Conservation (phyloP, 2,797 vertebrate species). For the Pogonophryne albipinna region DNA sequence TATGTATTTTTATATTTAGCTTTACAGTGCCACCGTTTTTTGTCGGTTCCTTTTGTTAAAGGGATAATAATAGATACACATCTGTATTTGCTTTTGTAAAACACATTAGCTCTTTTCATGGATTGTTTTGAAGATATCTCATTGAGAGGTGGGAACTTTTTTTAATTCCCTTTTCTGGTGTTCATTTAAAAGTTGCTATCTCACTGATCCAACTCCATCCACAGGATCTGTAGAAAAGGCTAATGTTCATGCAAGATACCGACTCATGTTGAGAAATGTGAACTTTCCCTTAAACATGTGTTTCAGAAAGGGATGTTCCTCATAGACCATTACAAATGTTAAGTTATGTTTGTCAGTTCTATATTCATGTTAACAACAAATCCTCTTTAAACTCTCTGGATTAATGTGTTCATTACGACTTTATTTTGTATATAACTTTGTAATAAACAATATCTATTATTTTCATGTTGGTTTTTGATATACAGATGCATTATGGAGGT, state of each 20-base stretch:
- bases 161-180: not conserved
- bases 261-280: not conserved
- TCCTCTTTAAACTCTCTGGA: constrained; percentile 20
- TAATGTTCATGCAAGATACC: not conserved
- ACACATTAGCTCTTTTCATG: constrained; percentile 2
- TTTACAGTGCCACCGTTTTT: constrained; percentile 24
- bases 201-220: not conserved
- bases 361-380: constrained; percentile 27
- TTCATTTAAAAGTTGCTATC: not conserved
- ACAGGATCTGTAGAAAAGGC: not conserved
- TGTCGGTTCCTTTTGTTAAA: constrained; percentile 1
- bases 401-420: constrained; percentile 32
- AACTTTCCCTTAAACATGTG: constrained; percentile 7
- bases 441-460: constrained; percentile 63
- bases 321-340: constrained; percentile 2
- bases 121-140: not conserved
- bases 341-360: constrained; percentile 6
- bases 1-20: constrained; percentile 30
- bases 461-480: not conserved
- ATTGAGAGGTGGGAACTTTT: not conserved
- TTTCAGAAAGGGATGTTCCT: constrained; percentile 17
- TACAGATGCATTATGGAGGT: not conserved
- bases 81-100: not conserved
- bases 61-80: not conserved
- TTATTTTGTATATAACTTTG: constrained; percentile 56